These are phyloP conservation scores for Gallinago paraguaiae DNA, from an alignment of 2,113 vertebrate genomes.

Conservation along the genomic window DNA sequence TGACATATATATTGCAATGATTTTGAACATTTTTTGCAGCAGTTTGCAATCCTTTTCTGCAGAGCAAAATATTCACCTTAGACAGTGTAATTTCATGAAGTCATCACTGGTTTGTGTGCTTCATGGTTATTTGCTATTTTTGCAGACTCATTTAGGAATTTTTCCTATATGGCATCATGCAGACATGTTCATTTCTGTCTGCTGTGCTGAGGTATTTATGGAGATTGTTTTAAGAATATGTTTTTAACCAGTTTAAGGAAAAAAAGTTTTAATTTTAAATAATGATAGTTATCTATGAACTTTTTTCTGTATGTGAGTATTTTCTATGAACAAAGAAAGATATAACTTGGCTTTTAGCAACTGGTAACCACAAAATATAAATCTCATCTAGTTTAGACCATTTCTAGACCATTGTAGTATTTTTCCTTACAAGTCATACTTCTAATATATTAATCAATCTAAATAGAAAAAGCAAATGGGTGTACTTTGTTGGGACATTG, in stretches of 20 bases:
- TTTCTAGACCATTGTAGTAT: neutral
- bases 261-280: neutral
- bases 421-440: neutral
- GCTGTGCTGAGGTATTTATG: neutral
- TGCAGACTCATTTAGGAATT: constrained; percentile 2
- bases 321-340: neutral
- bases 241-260: neutral
- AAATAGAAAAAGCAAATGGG: neutral
- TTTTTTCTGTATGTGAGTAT: neutral
- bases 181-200: neutral
- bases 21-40: constrained; percentile 26
- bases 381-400: neutral
- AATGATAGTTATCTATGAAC: neutral
- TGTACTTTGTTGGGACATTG: neutral
- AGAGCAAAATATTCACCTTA: neutral
- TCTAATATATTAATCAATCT: neutral
- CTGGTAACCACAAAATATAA: neutral
- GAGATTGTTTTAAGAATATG: neutral
- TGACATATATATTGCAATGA: constrained; percentile 13
- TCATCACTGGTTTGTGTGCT: neutral
- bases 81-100: neutral
- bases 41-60: constrained; percentile 33
- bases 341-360: neutral
- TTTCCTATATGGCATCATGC: neutral
- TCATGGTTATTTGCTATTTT: constrained; percentile 11